These are phyloP conservation scores for Acanthurus tractus DNA, from an alignment of 2,797 vertebrate genomes.

Conservation along the genomic window DNA sequence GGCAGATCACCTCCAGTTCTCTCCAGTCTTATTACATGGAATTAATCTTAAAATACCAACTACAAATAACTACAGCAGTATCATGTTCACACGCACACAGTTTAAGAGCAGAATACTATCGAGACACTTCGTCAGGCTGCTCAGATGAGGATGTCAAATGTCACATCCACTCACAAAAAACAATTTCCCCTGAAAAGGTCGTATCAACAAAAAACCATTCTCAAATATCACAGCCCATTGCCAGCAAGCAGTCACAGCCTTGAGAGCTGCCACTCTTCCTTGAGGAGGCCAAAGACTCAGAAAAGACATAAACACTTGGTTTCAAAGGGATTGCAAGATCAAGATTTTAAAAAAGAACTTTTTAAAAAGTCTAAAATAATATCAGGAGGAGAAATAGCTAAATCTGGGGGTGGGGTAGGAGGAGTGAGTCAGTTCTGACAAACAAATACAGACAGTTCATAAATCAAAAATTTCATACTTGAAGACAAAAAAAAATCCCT, in stretches of 20 bases:
- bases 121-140: not conserved
- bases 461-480: conserved; percentile 48
- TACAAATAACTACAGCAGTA: not conserved
- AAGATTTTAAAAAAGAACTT: conserved; percentile 14
- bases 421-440: conserved; percentile 26
- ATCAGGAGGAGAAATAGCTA: conserved; percentile 22
- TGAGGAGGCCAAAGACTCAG: conserved; percentile 35
- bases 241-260: conserved; percentile 13
- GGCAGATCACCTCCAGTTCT: not conserved
- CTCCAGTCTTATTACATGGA: conserved; percentile 1
- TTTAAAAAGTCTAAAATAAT: conserved; percentile 22
- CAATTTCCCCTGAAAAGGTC: conserved; percentile 71
- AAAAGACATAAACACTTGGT: conserved; percentile 34
- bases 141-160: conserved; percentile 62
- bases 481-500: conserved; percentile 3
- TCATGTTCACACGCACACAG: not conserved
- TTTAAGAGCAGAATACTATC: conserved; percentile 2
- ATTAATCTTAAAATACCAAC: not conserved
- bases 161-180: conserved; percentile 52
- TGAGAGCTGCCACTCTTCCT: conserved; percentile 9
- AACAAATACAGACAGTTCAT: conserved; percentile 44
- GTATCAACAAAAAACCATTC: conserved; percentile 61
- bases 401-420: not conserved
- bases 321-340: conserved; percentile 37
- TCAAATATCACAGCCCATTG: conserved; percentile 62